Base-by-base conservation (phyloP, 2,797 vertebrate species). In the Carcharodon carcharias region DNA sequence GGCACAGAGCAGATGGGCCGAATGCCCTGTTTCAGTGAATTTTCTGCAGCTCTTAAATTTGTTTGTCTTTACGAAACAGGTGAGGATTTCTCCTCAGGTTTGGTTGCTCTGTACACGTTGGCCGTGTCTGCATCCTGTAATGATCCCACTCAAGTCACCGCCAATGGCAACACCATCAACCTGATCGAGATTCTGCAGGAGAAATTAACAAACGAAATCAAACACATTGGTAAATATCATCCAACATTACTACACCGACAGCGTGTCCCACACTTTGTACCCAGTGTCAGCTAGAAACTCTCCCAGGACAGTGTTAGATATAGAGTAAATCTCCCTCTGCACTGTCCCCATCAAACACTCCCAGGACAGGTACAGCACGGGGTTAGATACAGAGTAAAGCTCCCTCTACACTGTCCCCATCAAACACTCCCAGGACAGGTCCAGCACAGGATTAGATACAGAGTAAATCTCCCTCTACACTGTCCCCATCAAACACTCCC, bases 61-160 rank as follows among this genome's bases (percentile, higher is more conserved):
- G 95, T 0, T 35, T 1, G 87, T 35, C 8, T 2, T 96, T 96
- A 58, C 89, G 96, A 96, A 96, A 88, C 96, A 98, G 98, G 96
- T 80, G 97, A 97, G 96, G 0, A 73, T 71, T 92, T 97, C 93
- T 96, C 97, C 4, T 96, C 91, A 0, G 98, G 98, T 0, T 92
- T 97, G 61, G 97, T 98, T 0, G 98, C 98, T 26, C 97, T 98
- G 73, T 96, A 96, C 0, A 58, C 97, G 16, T 97, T 98, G 0
- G 97, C 98, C 69, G 97, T 98, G 50, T 97, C 93, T 35, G 98
- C 98, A 45, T 98, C 98, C 96, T 98, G 98, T 96, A 63, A 73
- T 65, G 73, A 98, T 11, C 96, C 97, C 1, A 35, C 0, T 11
- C 0, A 0, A 0, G 9, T 97, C 35, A 14, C 45, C 0, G 96